Evolutionary conservation across 2,888 invertebrate species (phyloP).

Genomic region (Cotesia congregata): DNA sequence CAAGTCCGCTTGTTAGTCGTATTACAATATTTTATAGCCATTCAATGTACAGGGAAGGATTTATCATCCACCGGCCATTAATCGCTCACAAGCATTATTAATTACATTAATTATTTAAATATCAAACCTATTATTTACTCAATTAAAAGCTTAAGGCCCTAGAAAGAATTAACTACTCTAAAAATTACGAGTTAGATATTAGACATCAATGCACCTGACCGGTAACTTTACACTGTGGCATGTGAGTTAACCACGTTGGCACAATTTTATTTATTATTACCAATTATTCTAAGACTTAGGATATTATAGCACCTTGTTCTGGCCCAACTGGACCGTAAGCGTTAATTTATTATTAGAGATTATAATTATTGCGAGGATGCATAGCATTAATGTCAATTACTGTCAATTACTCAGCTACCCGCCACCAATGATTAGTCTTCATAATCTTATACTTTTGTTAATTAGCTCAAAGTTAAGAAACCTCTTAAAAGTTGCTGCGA

Average conservation of each 20-base stretch:
- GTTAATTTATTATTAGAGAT: background rate
- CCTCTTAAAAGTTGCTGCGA: conserved; percentile 54
- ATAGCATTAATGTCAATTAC: background rate
- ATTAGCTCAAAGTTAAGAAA: conserved; percentile 17
- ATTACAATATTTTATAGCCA: conserved; percentile 59
- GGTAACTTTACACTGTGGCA: conserved; percentile 22
- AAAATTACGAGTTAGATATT: background rate
- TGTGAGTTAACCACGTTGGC: conserved; percentile 33
- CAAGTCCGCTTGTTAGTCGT: conserved; percentile 69
- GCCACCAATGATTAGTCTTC: conserved; percentile 62
- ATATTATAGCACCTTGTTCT: conserved; percentile 32
- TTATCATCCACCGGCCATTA: conserved; percentile 11
- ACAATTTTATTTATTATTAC: conserved; percentile 23
- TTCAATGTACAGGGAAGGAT: conserved; percentile 44
- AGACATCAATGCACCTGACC: conserved; percentile 9
- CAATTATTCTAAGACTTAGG: conserved; percentile 15
- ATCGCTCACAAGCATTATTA: background rate
- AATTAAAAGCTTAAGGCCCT: background rate
- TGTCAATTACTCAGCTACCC: conserved; percentile 50
- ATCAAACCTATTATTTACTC: background rate
- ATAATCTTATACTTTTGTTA: conserved; percentile 53
- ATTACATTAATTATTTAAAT: background rate
- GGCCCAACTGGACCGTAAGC: background rate
- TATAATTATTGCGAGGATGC: conserved; percentile 6
- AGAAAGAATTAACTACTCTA: background rate